Percentiles rank a stretch among this genome's conserved stretches.
phyloP scores from a whole-genome alignment of 2,888 invertebrate species.

The Eilema caniola region DNA sequence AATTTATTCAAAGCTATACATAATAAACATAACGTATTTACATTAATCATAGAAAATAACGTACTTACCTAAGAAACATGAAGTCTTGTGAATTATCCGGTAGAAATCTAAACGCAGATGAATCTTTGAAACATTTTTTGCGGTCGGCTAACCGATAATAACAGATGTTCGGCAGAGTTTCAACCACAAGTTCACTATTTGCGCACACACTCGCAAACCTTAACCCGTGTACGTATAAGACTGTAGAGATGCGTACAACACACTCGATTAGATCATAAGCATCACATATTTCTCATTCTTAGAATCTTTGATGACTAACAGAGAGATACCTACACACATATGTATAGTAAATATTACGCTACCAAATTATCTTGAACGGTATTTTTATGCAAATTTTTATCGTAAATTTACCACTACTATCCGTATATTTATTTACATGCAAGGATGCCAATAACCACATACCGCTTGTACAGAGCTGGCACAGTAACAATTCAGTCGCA shows the following conservation, averaged over 20 bases:
- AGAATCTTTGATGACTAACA: constrained; percentile 43
- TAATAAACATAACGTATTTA: background rate
- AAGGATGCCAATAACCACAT: constrained; percentile 73
- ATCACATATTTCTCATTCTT: constrained; percentile 42
- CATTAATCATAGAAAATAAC: background rate
- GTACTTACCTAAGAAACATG: background rate
- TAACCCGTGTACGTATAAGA: constrained; percentile 8
- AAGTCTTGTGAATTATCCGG: background rate
- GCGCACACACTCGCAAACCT: constrained; percentile 28
- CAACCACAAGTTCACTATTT: constrained; percentile 39
- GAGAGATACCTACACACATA: background rate
- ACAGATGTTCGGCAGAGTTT: constrained; percentile 57
- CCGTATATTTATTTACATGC: constrained; percentile 29
- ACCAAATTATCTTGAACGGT: background rate
- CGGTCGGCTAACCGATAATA: constrained; percentile 50
- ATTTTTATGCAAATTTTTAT: background rate
- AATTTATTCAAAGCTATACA: no score
- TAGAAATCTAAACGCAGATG: constrained; percentile 36
- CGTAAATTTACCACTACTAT: constrained; percentile 19
- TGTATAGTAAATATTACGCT: constrained; percentile 3
- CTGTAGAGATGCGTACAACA: constrained; percentile 5
- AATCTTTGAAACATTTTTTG: constrained; percentile 57
- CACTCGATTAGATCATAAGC: constrained; percentile 42
- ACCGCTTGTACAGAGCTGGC: constrained; percentile 75
- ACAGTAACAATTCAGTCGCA: constrained; percentile 84